These are phyloP conservation scores for Campoplex capitator DNA, from an alignment of 2,888 invertebrate genomes.

Conservation along the genomic window DNA sequence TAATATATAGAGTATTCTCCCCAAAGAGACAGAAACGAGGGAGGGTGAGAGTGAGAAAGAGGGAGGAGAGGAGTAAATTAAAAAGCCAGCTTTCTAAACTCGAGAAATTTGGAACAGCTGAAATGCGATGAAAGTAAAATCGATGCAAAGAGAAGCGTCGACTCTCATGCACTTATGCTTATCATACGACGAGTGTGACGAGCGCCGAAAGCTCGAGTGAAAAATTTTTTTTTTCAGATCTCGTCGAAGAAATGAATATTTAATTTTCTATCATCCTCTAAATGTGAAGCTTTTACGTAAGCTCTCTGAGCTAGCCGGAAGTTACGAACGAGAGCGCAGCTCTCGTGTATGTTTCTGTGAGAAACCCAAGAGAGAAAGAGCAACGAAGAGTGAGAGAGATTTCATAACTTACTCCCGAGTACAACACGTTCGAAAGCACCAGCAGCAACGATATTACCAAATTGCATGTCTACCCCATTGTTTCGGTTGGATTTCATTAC, in stretches of 20 bases:
- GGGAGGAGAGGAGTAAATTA: not conserved
- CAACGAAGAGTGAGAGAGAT: not conserved
- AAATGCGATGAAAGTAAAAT: not conserved
- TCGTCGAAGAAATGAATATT: not conserved
- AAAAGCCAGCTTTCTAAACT: not conserved
- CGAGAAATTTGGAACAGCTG: not conserved
- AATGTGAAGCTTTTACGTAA: not conserved
- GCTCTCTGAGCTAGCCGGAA: not conserved
- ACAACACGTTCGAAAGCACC: constrained; percentile 20
- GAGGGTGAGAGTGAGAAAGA: not conserved
- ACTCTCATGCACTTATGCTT: not conserved
- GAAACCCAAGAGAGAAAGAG: not conserved
- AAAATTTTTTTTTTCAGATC: not conserved
- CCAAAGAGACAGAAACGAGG: constrained; percentile 17
- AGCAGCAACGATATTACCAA: constrained; percentile 25
- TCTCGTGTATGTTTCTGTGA: not conserved
- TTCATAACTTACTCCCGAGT: constrained; percentile 17
- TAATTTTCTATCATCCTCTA: not conserved
- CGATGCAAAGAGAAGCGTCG: not conserved
- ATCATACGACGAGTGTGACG: not conserved
- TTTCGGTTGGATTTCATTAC: constrained; percentile 44
- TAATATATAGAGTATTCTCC: constrained; percentile 60
- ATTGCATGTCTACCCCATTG: constrained; percentile 24
- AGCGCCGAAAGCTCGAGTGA: not conserved
- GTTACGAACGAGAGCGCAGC: not conserved